phyloP scores from a whole-genome alignment of 2,888 invertebrate species.

The Mythimna vitellina region DNA sequence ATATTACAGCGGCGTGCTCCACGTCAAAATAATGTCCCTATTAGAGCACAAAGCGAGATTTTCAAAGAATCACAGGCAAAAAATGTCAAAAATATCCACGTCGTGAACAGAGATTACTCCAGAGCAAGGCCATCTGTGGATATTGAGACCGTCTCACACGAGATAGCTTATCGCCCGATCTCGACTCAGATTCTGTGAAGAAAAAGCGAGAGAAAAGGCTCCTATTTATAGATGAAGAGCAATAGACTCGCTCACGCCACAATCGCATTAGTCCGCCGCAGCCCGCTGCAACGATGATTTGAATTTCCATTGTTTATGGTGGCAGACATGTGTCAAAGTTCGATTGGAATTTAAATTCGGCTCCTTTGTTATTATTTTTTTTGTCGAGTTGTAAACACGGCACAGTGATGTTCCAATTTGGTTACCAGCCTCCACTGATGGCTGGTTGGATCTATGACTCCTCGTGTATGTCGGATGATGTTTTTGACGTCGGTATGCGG shows the following conservation, averaged over 20 bases:
- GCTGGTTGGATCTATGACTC: constrained; percentile 87
- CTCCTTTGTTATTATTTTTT: constrained; percentile 89
- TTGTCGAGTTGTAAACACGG: constrained; percentile 90
- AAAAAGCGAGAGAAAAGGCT: constrained; percentile 89
- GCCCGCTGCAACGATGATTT: constrained; percentile 88
- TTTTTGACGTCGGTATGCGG: constrained; percentile 88
- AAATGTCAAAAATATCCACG: constrained; percentile 87
- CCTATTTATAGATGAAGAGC: constrained; percentile 88
- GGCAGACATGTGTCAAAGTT: constrained; percentile 91
- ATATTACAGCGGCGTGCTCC: constrained; percentile 84
- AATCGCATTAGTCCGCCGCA: constrained; percentile 85
- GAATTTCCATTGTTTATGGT: constrained; percentile 91
- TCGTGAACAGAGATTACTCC: constrained; percentile 83
- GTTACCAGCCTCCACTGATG: constrained; percentile 84
- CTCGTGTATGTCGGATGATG: constrained; percentile 81
- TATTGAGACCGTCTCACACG: constrained; percentile 90
- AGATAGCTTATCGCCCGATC: constrained; percentile 89
- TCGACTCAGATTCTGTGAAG: constrained; percentile 89
- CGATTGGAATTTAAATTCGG: constrained; percentile 91
- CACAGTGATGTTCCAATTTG: constrained; percentile 90
- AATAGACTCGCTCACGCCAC: constrained; percentile 85
- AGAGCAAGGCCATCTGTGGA: constrained; percentile 90
- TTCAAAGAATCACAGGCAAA: constrained; percentile 88
- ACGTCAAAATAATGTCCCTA: constrained; percentile 91
- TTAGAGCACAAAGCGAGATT: constrained; percentile 87